Percentiles rank a stretch among this genome's conserved stretches.
phyloP scores from a whole-genome alignment of 2,797 vertebrate genomes.

The Aeoliscus strigatus region DNA sequence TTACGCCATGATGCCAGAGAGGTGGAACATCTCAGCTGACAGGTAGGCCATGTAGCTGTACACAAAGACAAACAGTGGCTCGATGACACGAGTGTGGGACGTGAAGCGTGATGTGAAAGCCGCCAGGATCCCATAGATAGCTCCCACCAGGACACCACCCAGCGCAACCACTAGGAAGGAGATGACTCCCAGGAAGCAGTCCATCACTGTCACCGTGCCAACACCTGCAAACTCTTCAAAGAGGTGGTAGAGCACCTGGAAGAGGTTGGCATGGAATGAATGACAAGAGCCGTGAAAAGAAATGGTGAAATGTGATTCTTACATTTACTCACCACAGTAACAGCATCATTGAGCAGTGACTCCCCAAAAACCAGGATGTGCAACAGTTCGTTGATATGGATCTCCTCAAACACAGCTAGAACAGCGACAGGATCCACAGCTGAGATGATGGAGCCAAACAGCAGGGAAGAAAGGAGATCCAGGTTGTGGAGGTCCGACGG shows the following conservation, averaged over 20 bases:
- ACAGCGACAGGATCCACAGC: slow-evolving; percentile 96
- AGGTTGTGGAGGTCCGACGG: too few relatives aligned
- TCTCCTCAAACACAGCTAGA: slow-evolving; percentile 95
- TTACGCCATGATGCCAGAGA: slow-evolving; percentile 98
- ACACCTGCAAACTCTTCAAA: slow-evolving; percentile 86
- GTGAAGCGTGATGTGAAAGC: slow-evolving; percentile 96
- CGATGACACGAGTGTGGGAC: slow-evolving; percentile 91
- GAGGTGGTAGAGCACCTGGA: slow-evolving; percentile 95
- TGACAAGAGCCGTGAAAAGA: too few relatives aligned
- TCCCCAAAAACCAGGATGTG: slow-evolving; percentile 96
- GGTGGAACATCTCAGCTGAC: slow-evolving; percentile 92
- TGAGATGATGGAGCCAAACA: slow-evolving; percentile 92
- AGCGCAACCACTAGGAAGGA: slow-evolving; percentile 91
- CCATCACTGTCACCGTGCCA: slow-evolving; percentile 72
- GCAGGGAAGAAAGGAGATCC: slow-evolving; percentile 84
- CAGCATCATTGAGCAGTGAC: slow-evolving; percentile 94
- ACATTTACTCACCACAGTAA: slow-evolving; percentile 92
- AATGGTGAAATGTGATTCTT: too few relatives aligned
- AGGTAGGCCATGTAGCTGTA: slow-evolving; percentile 99
- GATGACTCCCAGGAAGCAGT: slow-evolving; percentile 85
- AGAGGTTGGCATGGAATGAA: too few relatives aligned
- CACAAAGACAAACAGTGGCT: slow-evolving; percentile 97
- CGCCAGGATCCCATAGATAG: slow-evolving; percentile 85
- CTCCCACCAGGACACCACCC: slow-evolving; percentile 86
- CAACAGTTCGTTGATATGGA: slow-evolving; percentile 95